Base-by-base conservation (phyloP, 2,113 vertebrate genomes). In the Crotalus helleri region DNA sequence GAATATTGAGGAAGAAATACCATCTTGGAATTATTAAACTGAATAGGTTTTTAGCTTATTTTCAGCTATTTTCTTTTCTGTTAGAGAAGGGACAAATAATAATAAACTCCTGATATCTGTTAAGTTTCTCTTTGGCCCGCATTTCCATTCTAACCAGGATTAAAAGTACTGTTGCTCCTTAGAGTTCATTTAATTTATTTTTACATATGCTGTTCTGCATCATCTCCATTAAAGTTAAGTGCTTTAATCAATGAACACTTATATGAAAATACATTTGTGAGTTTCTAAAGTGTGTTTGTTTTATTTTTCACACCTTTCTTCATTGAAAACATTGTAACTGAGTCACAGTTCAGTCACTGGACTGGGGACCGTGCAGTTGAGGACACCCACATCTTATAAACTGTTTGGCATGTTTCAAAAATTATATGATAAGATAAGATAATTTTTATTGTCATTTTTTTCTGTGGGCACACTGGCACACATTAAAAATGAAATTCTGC, bases 311-410 rank as follows among this genome's bases (percentile, higher is more conserved):
- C 17, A 21, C 5, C 3, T 23, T 44, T 44, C 74, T 44, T 33
- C 33, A 8, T 44, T 81, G 33, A 81, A 81, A 81, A 81, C 74
- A 81, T 39, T 94, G 90, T 93, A 95, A 95, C 1, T 85, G 91
- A 95, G 69, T 64, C 92, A 91, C 89, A 85, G 91, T 90, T 95
- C 93, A 92, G 93, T 89, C 93, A 92, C 85, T 0, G 6, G 13
- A 26, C 23, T 90, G n/a, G 26, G 89, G 59, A 0, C 91, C 1
- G 1, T 1, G 46, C 33, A 19, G 93, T 93, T 92, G 94, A 94
- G 92, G 95, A 93, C 61, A 0, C 29, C 13, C 90, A 87, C 81
- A 91, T 96, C 94, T 94, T 87, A 94, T 44, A 9, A 44, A 44
- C 7, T 8, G 19, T 8, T 44, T 39, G 74, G 74, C 74, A 81